Base-by-base conservation (phyloP, 37 sponge, comb jelly and placozoan genomes). In the Chondrosia reniformis region DNA sequence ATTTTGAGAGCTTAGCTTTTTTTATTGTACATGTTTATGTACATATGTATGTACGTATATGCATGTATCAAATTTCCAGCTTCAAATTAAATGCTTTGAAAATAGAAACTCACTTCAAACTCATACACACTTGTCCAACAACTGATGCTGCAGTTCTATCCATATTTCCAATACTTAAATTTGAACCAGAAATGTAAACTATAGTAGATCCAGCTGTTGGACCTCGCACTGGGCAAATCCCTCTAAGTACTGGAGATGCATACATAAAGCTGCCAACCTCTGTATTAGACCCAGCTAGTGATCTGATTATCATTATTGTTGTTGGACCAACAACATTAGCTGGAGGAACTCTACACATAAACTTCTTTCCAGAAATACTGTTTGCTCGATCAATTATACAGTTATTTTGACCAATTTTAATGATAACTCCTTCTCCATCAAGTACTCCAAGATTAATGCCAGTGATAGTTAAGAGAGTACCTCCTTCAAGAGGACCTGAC, bases 191-290 rank as follows among this genome's bases (percentile, higher is more conserved):
- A 52, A 94, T 77, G 34, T 55, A 83, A 36, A 94, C 49, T 33
- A 44, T 46, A 31, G 84, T 88, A 12, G 90, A 87, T 72, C 94
- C 94, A 6, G 45, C 44, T 55, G 58, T 36, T 28, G 95, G 91
- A 30, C 92, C 81, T 55, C 52, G 75, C 37, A 7, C 31, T 33
- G 95, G 95, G 37, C 17, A 17, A 32, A 94, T 40, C 15, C 21
- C 21, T 1, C 66, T 72, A 17, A 93, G 83, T 5, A 10, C 27
- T 30, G 87, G 90, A 33, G 36, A 12, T 33, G 83, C 66, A 64
- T 64, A 64, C 33, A 32, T 4, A 36, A 33, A 64, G 17, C 31
- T 64, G 2, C 66, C 33, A 4, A 64, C 32, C 19, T 27, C 17
- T 4, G 28, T 32, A 4, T 19, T 32, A 36, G 34, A 27, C 33